phyloP scores from a whole-genome alignment of 2,888 invertebrate species.

The Steinernema carpocapsae region DNA sequence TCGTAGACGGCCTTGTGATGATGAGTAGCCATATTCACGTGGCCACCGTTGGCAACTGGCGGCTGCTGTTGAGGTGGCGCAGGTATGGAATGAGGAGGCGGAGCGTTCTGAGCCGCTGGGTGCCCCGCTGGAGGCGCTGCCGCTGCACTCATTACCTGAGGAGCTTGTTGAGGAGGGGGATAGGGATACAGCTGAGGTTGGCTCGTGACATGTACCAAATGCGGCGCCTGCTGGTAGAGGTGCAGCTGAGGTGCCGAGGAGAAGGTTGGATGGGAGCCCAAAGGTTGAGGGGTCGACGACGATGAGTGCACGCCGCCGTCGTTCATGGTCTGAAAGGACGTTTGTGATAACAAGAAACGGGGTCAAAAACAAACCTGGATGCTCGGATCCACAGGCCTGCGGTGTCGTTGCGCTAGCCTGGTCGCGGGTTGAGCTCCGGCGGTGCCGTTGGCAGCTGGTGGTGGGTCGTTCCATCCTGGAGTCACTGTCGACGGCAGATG shows the following conservation, averaged over 20 bases:
- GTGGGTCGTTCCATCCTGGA: constrained; percentile 60
- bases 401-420: constrained; percentile 46
- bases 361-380: constrained; percentile 41
- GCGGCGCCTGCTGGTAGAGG: constrained; percentile 4
- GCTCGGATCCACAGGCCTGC: constrained; percentile 52
- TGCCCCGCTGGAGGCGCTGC: not conserved
- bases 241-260: constrained; percentile 19
- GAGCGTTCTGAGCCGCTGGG: not conserved
- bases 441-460: constrained; percentile 40
- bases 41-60: constrained; percentile 24
- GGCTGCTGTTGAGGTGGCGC: constrained; percentile 28
- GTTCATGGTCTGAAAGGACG: constrained; percentile 14
- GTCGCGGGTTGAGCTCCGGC: constrained; percentile 35
- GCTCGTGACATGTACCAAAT: constrained; percentile 16
- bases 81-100: constrained; percentile 29
- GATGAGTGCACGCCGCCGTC: not conserved
- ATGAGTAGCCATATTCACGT: constrained; percentile 35
- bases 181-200: constrained; percentile 29
- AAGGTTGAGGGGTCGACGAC: constrained; percentile 29
- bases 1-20: constrained; percentile 32
- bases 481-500: constrained; percentile 45
- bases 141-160: constrained; percentile 32
- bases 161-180: constrained; percentile 20
- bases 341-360: not conserved
- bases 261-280: constrained; percentile 27